A percentile compares a stretch with the other conserved stretches of the same genome.
These are phyloP conservation scores for Mirounga angustirostris DNA, from an alignment of 2,113 vertebrate genomes.

Conservation along the genomic window DNA sequence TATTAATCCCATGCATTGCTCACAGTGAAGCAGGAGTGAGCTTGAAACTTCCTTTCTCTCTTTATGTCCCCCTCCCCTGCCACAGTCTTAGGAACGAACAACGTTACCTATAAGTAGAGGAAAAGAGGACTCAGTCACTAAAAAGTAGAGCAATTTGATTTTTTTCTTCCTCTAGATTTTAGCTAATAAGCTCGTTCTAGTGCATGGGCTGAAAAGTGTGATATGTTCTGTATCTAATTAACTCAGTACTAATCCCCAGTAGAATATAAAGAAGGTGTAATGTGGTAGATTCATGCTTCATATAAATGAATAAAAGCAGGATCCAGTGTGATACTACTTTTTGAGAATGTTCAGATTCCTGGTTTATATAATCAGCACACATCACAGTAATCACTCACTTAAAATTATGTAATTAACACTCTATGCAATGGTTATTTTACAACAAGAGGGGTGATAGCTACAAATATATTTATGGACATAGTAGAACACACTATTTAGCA, in stretches of 20 bases:
- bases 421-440: neutral
- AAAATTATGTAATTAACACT: neutral
- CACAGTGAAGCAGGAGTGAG: neutral
- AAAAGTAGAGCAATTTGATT: neutral
- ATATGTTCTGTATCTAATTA: neutral
- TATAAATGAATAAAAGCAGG: neutral
- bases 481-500: neutral
- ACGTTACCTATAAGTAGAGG: neutral
- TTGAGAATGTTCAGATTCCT: neutral
- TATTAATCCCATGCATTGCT: neutral
- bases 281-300: neutral
- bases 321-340: neutral
- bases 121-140: neutral
- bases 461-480: neutral
- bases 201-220: neutral
- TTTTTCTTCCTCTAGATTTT: slow-evolving; percentile 27
- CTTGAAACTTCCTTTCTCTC: neutral
- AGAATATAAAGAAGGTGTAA: neutral
- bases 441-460: neutral
- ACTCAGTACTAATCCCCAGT: neutral
- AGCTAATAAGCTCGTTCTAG: neutral
- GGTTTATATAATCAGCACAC: neutral
- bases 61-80: neutral
- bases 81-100: neutral
- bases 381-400: neutral